Evolutionary conservation across 1,140 invertebrate genomes (phyloP).

Genomic region (Rhysida immarginata): DNA sequence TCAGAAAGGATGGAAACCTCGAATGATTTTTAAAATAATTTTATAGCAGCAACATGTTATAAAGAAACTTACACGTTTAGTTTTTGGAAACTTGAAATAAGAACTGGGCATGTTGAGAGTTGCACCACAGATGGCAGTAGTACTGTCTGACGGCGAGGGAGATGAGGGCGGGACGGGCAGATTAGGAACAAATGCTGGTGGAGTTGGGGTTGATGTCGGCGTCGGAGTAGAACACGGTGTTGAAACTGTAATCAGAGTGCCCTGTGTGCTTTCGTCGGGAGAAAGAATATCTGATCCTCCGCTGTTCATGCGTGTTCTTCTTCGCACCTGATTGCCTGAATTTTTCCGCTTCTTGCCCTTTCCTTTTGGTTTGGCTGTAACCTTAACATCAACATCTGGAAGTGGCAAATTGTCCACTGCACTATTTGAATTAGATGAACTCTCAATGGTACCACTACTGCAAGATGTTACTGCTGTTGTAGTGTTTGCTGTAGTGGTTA

Average conservation of each 20-base stretch:
- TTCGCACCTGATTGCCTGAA: constrained; percentile 28
- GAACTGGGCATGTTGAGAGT: background rate
- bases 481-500: too few relatives aligned
- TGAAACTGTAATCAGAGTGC: background rate
- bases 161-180: constrained; percentile 16
- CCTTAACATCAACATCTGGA: too few relatives aligned
- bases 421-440: too few relatives aligned
- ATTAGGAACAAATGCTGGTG: constrained; percentile 7
- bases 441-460: too few relatives aligned
- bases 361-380: background rate
- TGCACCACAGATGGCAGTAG: background rate
- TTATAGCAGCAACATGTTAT: too few relatives aligned
- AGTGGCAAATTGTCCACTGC: too few relatives aligned
- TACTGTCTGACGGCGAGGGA: constrained; percentile 23
- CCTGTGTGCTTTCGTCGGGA: constrained; percentile 35
- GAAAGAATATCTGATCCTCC: constrained; percentile 50
- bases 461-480: too few relatives aligned
- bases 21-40: too few relatives aligned
- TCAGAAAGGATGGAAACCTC: too few relatives aligned
- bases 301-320: constrained; percentile 22
- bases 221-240: constrained; percentile 22
- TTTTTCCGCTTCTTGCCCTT: constrained; percentile 18
- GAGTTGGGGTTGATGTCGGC: constrained; percentile 13
- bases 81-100: constrained; percentile 69
- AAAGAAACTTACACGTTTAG: constrained; percentile 49